Base-by-base conservation (phyloP, 2,888 invertebrate genomes). In the Thymelicus acteon region DNA sequence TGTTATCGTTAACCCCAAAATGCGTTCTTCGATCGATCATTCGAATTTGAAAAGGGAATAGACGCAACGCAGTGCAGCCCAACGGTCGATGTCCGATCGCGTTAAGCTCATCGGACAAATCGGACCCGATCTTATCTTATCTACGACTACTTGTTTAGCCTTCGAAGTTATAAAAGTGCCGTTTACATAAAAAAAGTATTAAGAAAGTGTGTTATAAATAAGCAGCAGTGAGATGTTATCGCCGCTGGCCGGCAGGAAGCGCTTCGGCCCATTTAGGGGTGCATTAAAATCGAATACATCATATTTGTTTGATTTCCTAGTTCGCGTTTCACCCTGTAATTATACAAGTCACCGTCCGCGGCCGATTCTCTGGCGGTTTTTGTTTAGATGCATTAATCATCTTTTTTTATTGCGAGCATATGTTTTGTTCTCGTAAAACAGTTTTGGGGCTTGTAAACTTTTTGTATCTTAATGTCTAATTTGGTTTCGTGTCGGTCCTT, bases 241-340 rank as follows among this genome's bases (percentile, higher is more conserved):
- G 85, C 80, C 77, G 74, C 76, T 76, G 84, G 82, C 83, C 83
- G 89, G 89, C 92, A 92, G 93, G 93, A 93, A 93, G 90, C 92
- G 91, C 91, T 90, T 91, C 91, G 83, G 85, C 88, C 90, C 90
- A 92, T 94, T 94, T 93, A 94, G 87, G 93, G 94, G 92, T 94
- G 93, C 93, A 94, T 94, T 94, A 94, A 94, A 94, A 93, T 91
- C 93, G 91, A 88, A 94, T 94, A 92, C 93, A 94, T 94, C 94
- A 94, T 94, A 93, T 93, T 93, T 94, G 94, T 94, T 94, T 94
- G 94, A 94, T 94, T 94, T 94, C 93, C 92, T 92, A 93, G 92
- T 89, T 91, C 89, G 86, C 89, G 89, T 91, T 92, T 89, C 88
- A 92, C 91, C 92, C 92, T 91, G 90, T 93, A 92, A 93, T 93